These are phyloP conservation scores for Dicerorhinus sumatrensis DNA, from an alignment of 2,113 vertebrate genomes.

Conservation along the genomic window DNA sequence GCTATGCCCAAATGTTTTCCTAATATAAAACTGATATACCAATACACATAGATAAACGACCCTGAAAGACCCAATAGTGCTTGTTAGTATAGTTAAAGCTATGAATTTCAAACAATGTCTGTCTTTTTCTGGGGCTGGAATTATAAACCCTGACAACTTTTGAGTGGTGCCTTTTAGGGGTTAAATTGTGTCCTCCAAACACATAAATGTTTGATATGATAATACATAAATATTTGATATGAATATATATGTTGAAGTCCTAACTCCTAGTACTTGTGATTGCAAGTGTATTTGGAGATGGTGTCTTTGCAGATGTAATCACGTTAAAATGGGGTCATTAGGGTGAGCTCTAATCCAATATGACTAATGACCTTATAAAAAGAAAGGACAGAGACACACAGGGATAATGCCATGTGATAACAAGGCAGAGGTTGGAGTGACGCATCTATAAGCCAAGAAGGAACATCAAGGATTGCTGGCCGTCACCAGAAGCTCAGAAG, in stretches of 20 bases:
- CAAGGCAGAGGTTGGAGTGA: neutral
- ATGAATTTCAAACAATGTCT: neutral
- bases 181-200: neutral
- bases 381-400: neutral
- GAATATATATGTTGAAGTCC: neutral
- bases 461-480: too few relatives aligned
- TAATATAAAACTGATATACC: neutral
- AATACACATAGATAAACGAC: neutral
- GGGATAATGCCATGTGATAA: neutral
- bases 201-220: neutral
- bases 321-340: neutral
- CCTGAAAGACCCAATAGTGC: rapidly evolving
- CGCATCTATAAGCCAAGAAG: neutral
- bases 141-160: neutral
- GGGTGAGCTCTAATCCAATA: neutral
- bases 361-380: neutral
- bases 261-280: neutral
- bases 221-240: neutral
- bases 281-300: neutral
- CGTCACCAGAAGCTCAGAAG: neutral
- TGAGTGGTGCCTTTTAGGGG: neutral
- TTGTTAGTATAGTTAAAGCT: neutral
- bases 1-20: neutral
- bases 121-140: neutral
- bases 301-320: neutral